A percentile compares a stretch with the other conserved stretches of the same genome.
Evolutionary conservation across 1,140 invertebrate species (phyloP).

Genomic region (Ooceraea biroi): DNA sequence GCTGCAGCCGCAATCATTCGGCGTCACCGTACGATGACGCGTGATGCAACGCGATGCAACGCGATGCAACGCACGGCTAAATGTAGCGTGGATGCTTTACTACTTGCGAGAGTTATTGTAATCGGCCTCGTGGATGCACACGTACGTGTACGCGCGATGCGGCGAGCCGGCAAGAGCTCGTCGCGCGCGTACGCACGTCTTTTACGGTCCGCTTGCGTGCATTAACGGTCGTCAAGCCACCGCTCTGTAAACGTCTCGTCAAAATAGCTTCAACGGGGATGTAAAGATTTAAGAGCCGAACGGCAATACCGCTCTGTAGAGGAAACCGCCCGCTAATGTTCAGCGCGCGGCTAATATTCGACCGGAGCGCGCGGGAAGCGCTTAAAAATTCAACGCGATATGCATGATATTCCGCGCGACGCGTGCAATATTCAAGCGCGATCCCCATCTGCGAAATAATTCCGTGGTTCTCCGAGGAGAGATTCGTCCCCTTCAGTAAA

Average conservation of each 20-base stretch:
- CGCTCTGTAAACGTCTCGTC: slow-evolving; percentile 27
- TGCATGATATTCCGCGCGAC: neutral
- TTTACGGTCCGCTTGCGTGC: slow-evolving; percentile 23
- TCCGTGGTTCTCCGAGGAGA: too few species aligned
- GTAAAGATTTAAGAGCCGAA: slow-evolving; percentile 54
- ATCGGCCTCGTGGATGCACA: slow-evolving; percentile 54
- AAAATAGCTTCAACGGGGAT: neutral
- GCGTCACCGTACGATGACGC: slow-evolving; percentile 26
- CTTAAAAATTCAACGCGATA: neutral
- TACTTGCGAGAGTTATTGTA: slow-evolving; percentile 54
- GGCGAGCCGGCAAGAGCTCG: too few species aligned
- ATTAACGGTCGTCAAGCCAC: slow-evolving; percentile 43
- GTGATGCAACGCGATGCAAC: neutral
- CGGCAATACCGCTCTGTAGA: neutral
- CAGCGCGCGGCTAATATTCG: neutral
- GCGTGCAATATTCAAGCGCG: too few species aligned
- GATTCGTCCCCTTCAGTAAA: too few species aligned
- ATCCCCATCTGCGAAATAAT: too few species aligned
- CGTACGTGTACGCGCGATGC: too few species aligned
- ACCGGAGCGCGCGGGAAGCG: neutral
- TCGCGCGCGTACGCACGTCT: slow-evolving; percentile 3
- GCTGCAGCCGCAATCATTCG: slow-evolving; percentile 38
- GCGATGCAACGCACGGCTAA: slow-evolving; percentile 34
- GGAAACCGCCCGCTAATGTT: slow-evolving; percentile 21
- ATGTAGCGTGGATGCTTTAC: slow-evolving; percentile 60